A percentile compares a stretch with the other conserved stretches of the same genome.
Evolutionary conservation across 2,113 vertebrate species (phyloP).

Genomic region (Indicator indicator): DNA sequence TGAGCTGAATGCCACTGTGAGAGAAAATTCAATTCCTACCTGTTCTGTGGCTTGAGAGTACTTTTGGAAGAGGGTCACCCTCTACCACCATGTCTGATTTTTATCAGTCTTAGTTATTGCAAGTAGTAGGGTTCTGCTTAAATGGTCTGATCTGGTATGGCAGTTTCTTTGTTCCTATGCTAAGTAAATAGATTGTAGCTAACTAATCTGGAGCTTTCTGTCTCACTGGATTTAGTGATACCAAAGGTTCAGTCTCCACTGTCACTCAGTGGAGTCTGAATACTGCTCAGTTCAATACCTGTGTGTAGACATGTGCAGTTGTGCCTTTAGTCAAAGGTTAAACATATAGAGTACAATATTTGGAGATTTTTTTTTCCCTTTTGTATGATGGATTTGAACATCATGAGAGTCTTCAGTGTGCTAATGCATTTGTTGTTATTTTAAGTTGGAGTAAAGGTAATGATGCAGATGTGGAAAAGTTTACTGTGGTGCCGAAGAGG

Average conservation of each 20-base stretch:
- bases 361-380: background rate
- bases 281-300: background rate
- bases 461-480: background rate
- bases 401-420: background rate
- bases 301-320: background rate
- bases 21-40: background rate
- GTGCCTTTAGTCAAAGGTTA: background rate
- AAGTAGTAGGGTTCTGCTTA: conserved; percentile 50
- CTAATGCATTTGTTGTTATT: background rate
- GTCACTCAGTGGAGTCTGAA: background rate
- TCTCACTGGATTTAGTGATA: conserved; percentile 49
- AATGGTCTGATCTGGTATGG: conserved; percentile 59
- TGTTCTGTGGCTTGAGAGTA: background rate
- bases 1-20: background rate
- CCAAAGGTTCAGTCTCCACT: conserved; percentile 3
- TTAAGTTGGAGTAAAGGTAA: background rate
- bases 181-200: conserved; percentile 69
- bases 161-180: conserved; percentile 68
- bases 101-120: conserved; percentile 61
- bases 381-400: background rate
- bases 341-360: background rate
- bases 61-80: conserved; percentile 16
- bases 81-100: conserved; percentile 19
- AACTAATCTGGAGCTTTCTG: conserved; percentile 62
- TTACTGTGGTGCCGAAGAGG: background rate